phyloP scores from a whole-genome alignment of 1,140 invertebrate species.

The Bombus soroeensis region DNA sequence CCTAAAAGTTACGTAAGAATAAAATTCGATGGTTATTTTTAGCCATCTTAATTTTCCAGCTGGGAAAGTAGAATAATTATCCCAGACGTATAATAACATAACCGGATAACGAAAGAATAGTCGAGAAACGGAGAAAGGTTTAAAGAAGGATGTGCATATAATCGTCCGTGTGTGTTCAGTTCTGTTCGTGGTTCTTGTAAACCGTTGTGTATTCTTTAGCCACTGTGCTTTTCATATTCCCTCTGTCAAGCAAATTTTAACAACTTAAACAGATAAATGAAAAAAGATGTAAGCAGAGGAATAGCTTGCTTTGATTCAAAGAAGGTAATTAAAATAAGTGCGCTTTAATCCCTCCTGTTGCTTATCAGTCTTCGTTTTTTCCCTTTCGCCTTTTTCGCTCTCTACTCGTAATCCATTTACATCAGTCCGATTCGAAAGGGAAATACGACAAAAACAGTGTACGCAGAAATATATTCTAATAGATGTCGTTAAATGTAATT shows the following conservation, averaged over 20 bases:
- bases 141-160: neutral
- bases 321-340: slow-evolving; percentile 21
- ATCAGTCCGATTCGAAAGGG: neutral
- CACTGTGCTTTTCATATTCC: neutral
- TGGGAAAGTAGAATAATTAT: slow-evolving; percentile 8
- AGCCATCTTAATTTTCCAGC: neutral
- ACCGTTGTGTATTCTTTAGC: too few relatives aligned
- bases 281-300: neutral
- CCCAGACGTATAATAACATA: neutral
- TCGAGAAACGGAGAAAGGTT: neutral
- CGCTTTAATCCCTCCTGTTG: neutral
- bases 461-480: neutral
- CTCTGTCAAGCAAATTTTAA: slow-evolving; percentile 2
- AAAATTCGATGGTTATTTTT: neutral
- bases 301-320: slow-evolving; percentile 2
- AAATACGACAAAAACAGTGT: neutral
- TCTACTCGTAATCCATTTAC: neutral
- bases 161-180: neutral
- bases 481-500: slow-evolving; percentile 5
- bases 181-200: neutral
- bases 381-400: neutral
- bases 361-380: neutral
- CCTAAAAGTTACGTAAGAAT: neutral
- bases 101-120: neutral
- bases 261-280: neutral